These are phyloP conservation scores for Hippocampus comes DNA, from an alignment of 2,113 vertebrate species.

Conservation along the genomic window DNA sequence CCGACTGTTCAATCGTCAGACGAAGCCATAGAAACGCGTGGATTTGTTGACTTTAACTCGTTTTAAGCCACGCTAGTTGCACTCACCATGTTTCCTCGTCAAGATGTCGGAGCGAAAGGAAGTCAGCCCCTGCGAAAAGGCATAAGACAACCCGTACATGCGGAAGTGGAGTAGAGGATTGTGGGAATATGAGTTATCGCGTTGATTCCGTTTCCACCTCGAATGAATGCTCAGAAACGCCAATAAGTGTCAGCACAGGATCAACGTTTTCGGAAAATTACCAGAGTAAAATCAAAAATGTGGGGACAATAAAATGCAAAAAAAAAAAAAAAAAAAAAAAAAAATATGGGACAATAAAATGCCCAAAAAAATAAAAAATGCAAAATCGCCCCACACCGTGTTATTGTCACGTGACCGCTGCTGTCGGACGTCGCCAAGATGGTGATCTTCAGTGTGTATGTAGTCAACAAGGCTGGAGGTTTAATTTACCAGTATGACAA, in stretches of 20 bases:
- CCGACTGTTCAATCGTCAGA: accelerated
- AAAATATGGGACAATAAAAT: background rate
- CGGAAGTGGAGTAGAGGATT: constrained; percentile 9
- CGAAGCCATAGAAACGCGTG: accelerated
- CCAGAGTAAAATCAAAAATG: background rate
- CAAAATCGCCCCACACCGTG: background rate
- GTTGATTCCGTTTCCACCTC: background rate
- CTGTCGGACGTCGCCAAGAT: constrained; percentile 65
- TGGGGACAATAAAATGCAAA: too few relatives aligned
- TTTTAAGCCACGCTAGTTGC: constrained; percentile 7
- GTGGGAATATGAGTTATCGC: constrained; percentile 55
- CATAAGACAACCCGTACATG: constrained; percentile 52
- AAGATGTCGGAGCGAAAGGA: constrained; percentile 79
- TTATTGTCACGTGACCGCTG: constrained; percentile 33
- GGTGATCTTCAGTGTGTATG: constrained; percentile 95
- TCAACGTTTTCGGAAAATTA: background rate
- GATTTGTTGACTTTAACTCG: background rate
- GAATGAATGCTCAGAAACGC: background rate
- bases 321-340: too few relatives aligned
- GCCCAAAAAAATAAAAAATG: too few relatives aligned
- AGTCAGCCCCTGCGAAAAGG: constrained; percentile 19
- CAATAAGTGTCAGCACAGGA: background rate
- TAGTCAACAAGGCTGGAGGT: constrained; percentile 94
- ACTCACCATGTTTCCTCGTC: constrained; percentile 78
- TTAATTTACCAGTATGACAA: constrained; percentile 94